Evolutionary conservation across 2,797 vertebrate genomes (phyloP), one percentile per base, ranked within the genome.

Genomic region (Adrianichthys oophorus): DNA sequence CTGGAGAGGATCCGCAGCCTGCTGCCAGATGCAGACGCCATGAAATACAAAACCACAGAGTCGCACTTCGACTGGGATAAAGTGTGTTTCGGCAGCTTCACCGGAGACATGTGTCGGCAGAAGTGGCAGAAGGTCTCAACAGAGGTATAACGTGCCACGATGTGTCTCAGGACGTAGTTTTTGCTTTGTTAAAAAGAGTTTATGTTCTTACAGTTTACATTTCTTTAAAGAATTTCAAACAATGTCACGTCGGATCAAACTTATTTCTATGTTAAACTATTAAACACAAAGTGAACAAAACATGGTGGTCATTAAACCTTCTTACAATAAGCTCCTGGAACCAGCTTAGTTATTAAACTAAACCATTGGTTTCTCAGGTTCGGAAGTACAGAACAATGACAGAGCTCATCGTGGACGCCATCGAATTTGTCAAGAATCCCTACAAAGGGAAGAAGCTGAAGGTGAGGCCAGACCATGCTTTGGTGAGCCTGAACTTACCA

Each of bases 31-130:
- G 66, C 15, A 4, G 93, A 94, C 52, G 53, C 15, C 41, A 91
- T 93, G 91, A 94, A 93, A 55, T 94, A 93, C 42, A 94, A 94
- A 72, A 94, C 93, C 65, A 94, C 93, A 0, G 93, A 94, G 87
- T 92, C 92, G 0, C 92, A 94, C 85, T 92, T 93, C 0, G 91
- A 94, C 83, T 94, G 93, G 93, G 90, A 91, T 10, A 93, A 93
- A 56, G 88, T 93, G 15, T 68, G 90, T 32, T 93, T 94, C 23
- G 88, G 87, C 15, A 56, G 48, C 59, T 94, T 87, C 87, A 91
- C 81, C 4, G 86, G 87, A 16, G 91, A 91, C 52, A 91, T 92
- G 88, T 94, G 92, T 21, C 91, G 91, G 2, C 86, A 80, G 76
- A 93, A 92, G 48, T 94, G 93, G 93, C 89, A 85, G 65, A 91